Evolutionary conservation across 1,140 invertebrate genomes (phyloP).

Genomic region (Leptinotarsa undecemlineata): DNA sequence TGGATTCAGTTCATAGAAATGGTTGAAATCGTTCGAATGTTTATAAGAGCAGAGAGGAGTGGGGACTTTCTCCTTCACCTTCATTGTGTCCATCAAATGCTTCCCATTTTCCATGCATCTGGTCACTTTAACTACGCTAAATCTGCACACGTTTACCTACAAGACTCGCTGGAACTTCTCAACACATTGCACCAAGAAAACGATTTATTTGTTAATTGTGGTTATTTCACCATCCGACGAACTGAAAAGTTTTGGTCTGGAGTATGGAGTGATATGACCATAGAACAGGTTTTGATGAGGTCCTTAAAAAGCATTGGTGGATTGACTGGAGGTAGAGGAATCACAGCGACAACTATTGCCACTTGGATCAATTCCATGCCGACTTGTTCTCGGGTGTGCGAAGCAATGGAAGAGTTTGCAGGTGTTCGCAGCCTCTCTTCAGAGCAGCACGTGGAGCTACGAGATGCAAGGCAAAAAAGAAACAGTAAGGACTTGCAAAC

Average conservation of each 20-base stretch:
- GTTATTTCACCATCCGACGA: slow-evolving; percentile 27
- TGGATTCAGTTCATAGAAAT: slow-evolving; percentile 23
- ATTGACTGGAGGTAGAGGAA: slow-evolving; percentile 24
- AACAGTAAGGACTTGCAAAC: slow-evolving; percentile 19
- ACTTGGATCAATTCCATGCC: slow-evolving; percentile 11
- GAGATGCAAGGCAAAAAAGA: slow-evolving; percentile 14
- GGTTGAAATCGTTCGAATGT: slow-evolving; percentile 9
- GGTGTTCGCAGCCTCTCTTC: not conserved
- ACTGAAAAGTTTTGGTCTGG: slow-evolving; percentile 44
- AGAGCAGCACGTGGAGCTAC: slow-evolving; percentile 24
- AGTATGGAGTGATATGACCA: slow-evolving; percentile 52
- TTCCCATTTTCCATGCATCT: slow-evolving; percentile 25
- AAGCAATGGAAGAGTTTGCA: slow-evolving; percentile 22
- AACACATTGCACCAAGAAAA: slow-evolving; percentile 19
- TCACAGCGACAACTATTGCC: not conserved
- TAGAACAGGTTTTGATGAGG: slow-evolving; percentile 52
- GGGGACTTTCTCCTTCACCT: slow-evolving; percentile 23
- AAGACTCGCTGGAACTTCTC: slow-evolving; percentile 10
- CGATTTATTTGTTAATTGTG: slow-evolving; percentile 23
- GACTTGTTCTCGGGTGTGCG: not conserved
- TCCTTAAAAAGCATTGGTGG: slow-evolving; percentile 36
- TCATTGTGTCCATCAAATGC: slow-evolving; percentile 22
- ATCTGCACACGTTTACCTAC: slow-evolving; percentile 17
- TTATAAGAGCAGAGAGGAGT: slow-evolving; percentile 22
- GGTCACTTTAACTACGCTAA: slow-evolving; percentile 27